Base-by-base conservation (phyloP, 64 coral and sea anemone genomes). In the Pachyseris speciosa region DNA sequence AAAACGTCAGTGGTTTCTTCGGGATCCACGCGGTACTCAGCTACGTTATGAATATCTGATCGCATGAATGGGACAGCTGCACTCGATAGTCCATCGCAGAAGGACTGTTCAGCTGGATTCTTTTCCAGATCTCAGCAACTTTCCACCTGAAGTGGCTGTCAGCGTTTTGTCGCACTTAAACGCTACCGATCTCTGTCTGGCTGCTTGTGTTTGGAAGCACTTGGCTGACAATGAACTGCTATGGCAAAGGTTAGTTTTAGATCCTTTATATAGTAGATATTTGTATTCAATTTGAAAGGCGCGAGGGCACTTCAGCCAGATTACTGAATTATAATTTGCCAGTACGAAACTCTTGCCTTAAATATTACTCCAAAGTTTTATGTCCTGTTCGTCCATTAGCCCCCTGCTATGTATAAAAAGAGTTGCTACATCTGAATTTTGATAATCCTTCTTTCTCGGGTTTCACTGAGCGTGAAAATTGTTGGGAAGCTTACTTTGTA, bases 181-280 rank as follows among this genome's bases (percentile, higher is more conserved):
- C 74, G 80, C 97, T 9, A 99, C 97, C 27, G 97, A 99, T 74
- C 94, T 99, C 1, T 99, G 97, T 42, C 90, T 99, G 6, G 97
- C 97, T 7, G 93, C 97, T 4, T 99, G 97, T 57, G 97, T 99
- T 45, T 99, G 97, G 97, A 57, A 99, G 20, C 90, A 99, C 16
- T 83, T 99, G 13, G 97, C 93, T 22, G 92, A 95, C 65, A 95
- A 99, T 73, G 76, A 99, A 73, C 73, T 99, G 16, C 89, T 99
- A 39, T 99, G 97, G 97, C 94, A 92, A 74, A 95, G 97, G 97
- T 99, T 47, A 26, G 86, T 86, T 1, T 16, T 43, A n/a, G 2
- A 55, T 10, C 0, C 13, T 25, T 64, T 22, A 31, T 41, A 27
- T 4, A 0, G 20, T 12, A 31, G 49, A 13, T n/a, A 20, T 74